Conservation (phyloP, 2,113 vertebrate species). For the Progne subis region DNA sequence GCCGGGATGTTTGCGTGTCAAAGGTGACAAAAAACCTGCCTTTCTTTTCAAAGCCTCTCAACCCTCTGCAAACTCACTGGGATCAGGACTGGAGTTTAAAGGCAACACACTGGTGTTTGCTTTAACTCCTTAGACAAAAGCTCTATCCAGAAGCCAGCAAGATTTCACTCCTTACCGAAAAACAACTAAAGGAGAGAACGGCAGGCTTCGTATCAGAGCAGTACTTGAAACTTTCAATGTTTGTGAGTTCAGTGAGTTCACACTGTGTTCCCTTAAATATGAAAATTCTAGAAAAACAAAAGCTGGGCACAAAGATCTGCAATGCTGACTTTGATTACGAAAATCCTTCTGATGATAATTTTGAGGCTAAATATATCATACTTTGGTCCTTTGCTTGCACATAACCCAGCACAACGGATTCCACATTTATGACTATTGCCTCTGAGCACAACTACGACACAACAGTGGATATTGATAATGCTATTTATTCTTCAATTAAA, state of each 20-base stretch:
- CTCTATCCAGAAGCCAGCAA: not conserved
- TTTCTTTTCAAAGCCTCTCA: constrained; percentile 63
- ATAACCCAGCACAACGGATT: not conserved
- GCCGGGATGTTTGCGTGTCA: constrained; percentile 53
- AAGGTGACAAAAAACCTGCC: constrained; percentile 53
- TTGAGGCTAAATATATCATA: not conserved
- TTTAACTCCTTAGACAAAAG: constrained; percentile 66
- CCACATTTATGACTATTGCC: not conserved
- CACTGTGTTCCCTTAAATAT: not conserved
- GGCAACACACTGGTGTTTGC: constrained; percentile 52
- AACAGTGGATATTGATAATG: not conserved
- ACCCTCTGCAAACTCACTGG: constrained; percentile 44
- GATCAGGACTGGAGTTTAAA: constrained; percentile 46
- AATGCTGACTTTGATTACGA: not conserved
- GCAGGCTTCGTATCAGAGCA: not conserved
- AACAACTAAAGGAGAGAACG: not conserved
- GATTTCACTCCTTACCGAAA: not conserved
- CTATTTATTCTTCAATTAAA: constrained; percentile 28
- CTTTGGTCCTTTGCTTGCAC: not conserved
- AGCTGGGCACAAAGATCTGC: not conserved
- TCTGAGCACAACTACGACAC: not conserved
- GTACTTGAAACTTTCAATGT: constrained; percentile 19
- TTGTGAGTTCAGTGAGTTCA: not conserved
- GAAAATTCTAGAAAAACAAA: constrained; percentile 35
- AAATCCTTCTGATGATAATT: constrained; percentile 44